A percentile compares a stretch with the other conserved stretches of the same genome.
Evolutionary conservation across 2,113 vertebrate genomes (phyloP).

Genomic region (Ictidomys tridecemlineatus): DNA sequence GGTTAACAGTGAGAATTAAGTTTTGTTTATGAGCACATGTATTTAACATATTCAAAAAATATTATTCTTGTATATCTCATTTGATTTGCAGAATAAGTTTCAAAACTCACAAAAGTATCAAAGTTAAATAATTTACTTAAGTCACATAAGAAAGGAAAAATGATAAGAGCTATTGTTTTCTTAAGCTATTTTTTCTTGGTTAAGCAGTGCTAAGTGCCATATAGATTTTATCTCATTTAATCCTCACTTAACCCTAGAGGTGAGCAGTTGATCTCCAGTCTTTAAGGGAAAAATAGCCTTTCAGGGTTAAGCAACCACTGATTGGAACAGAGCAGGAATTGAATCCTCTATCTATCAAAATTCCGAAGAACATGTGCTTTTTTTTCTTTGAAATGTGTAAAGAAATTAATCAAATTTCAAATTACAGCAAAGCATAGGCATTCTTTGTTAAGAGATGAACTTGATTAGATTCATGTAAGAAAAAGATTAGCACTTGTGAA

Average conservation of each 20-base stretch:
- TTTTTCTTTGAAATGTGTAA: constrained; percentile 17
- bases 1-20: neutral
- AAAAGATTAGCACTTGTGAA: neutral
- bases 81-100: neutral
- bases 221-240: neutral
- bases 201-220: neutral
- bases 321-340: constrained; percentile 6
- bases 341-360: neutral
- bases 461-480: neutral
- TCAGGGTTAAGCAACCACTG: neutral
- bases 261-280: neutral
- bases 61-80: neutral
- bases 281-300: constrained; percentile 23
- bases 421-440: neutral
- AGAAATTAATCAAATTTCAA: neutral
- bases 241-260: neutral
- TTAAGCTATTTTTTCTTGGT: neutral
- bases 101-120: neutral
- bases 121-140: neutral
- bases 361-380: neutral
- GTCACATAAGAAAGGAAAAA: neutral
- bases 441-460: neutral
- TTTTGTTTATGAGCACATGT: neutral
- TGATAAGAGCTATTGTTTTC: neutral
- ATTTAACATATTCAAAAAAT: neutral